Evolutionary conservation across 2,888 invertebrate species (phyloP).

Genomic region (Coelopa pilipes): DNA sequence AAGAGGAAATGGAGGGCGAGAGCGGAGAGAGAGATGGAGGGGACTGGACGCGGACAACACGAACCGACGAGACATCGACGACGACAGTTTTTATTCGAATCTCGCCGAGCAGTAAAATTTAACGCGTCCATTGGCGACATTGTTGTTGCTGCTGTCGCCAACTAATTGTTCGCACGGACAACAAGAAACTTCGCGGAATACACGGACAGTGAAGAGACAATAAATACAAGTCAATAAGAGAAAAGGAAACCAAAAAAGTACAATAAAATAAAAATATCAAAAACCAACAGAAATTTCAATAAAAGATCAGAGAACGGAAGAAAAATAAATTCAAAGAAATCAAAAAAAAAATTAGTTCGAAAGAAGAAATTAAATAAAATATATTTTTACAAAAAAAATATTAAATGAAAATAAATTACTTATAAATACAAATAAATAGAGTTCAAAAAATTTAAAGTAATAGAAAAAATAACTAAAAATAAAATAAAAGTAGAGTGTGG

Average conservation of each 20-base stretch:
- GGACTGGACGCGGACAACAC: not conserved
- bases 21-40: not conserved
- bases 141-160: not conserved
- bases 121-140: not conserved
- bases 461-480: no score
- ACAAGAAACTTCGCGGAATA: not conserved
- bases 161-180: not conserved
- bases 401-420: no score
- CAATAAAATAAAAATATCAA: no score
- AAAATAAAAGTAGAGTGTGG: no score
- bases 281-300: no score
- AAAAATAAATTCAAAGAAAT: no score
- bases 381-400: no score
- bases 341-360: no score
- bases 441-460: no score
- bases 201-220: not conserved
- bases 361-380: no score
- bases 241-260: not conserved
- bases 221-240: not conserved
- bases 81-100: not conserved
- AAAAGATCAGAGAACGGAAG: no score
- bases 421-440: no score
- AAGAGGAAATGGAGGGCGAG: not conserved
- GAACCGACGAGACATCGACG: not conserved
- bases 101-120: not conserved